phyloP scores from a whole-genome alignment of 2,888 invertebrate genomes.

The Chouioia cunea region DNA sequence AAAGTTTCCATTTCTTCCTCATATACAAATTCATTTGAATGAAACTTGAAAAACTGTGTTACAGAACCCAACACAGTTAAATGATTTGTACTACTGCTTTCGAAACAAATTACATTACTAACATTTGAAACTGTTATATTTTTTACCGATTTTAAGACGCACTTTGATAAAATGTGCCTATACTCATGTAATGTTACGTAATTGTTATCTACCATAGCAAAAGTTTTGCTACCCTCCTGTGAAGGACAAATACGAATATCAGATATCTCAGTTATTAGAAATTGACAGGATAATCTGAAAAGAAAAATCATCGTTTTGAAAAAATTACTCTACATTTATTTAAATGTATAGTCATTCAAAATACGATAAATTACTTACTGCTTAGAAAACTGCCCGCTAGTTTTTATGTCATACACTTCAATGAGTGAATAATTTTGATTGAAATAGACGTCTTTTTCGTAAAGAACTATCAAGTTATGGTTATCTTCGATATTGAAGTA shows the following conservation, averaged over 20 bases:
- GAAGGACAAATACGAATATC: conserved; percentile 53
- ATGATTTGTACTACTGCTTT: conserved; percentile 58
- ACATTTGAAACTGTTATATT: conserved; percentile 52
- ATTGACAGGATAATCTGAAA: conserved; percentile 27
- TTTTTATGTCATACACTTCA: conserved; percentile 63
- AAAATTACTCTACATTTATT: background rate
- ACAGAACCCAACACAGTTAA: conserved; percentile 55
- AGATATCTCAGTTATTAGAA: conserved; percentile 41
- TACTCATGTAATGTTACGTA: conserved; percentile 55
- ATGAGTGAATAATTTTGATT: conserved; percentile 50
- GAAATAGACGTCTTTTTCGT: conserved; percentile 47
- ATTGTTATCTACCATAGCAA: conserved; percentile 50
- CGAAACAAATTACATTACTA: conserved; percentile 57
- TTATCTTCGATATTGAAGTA: conserved; percentile 53
- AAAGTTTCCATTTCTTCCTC: conserved; percentile 51
- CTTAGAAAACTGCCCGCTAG: conserved; percentile 51
- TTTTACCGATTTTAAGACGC: conserved; percentile 48
- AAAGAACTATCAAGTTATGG: conserved; percentile 58
- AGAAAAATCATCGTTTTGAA: conserved; percentile 29
- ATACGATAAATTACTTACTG: conserved; percentile 61
- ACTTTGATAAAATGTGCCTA: conserved; percentile 40
- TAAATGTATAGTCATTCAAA: background rate
- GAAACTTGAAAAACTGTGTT: conserved; percentile 52
- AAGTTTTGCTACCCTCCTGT: conserved; percentile 43
- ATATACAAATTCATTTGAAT: conserved; percentile 52